Evolutionary conservation across 2,113 vertebrate species (phyloP), one percentile per base, ranked within the genome.

Genomic region (Neolamprologus devosi): DNA sequence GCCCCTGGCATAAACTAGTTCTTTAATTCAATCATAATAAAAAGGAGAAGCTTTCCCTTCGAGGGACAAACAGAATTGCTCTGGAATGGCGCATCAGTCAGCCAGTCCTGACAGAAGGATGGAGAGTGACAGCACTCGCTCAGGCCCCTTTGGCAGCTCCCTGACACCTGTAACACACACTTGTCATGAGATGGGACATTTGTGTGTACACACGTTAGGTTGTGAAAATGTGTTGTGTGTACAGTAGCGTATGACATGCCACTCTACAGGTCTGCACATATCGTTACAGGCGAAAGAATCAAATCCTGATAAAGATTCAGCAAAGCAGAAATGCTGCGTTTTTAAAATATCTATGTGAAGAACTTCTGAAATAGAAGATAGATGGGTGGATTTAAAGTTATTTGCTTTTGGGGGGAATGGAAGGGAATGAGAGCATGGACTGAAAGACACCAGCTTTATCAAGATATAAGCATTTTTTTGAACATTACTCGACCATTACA

Each of bases 101-200:
- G 84, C 17, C 4, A 10, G 80, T 80, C 70, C 35, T 65, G 91
- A 92, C 85, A 90, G 82, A 82, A 87, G 57, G 58, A 75, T 26
- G 19, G 70, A 87, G 81, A 89, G 85, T 88, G 91, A 89, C 90
- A 90, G 89, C 49, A 21, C 55, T 94, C 88, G 86, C 60, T 89
- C 78, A 87, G 63, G 51, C 60, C 86, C 26, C 33, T 60, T 87
- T 86, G 65, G 84, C 79, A 79, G 80, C 28, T 83, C 23, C 57
- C 45, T 81, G 81, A 88, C 84, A 85, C 55, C 70, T 82, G 19
- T 28, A 68, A 87, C 82, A 84, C 45, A 88, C 70, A 88, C 85
- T 83, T 89, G 83, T 81, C 88, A 84, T 5, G 14, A 89, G 53
- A n/a, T 40, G 35, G 80, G 70, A 78, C 58, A 89, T 57, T 19